Conservation (phyloP, 2,797 vertebrate genomes). For the Phalloptychus januarius region DNA sequence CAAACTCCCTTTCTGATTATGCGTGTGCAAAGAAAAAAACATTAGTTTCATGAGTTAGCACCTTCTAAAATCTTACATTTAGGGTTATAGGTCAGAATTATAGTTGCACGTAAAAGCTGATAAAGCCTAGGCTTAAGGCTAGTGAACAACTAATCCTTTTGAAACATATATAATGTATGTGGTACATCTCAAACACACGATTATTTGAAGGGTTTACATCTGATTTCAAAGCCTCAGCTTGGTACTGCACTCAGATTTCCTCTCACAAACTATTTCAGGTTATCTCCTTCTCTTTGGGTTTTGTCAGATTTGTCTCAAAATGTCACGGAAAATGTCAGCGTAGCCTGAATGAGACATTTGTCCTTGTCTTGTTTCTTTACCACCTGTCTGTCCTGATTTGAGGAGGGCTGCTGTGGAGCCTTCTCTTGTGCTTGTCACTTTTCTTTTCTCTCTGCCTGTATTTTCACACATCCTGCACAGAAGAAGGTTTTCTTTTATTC, state of each 20-base stretch:
- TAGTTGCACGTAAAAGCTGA: not conserved
- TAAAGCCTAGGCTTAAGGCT: not conserved
- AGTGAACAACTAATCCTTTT: no score
- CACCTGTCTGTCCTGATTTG: constrained; percentile 65
- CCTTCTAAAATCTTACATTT: not conserved
- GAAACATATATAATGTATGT: constrained; percentile 7
- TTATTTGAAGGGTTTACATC: constrained; percentile 29
- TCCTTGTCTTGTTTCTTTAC: constrained; percentile 67
- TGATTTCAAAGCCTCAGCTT: constrained; percentile 24
- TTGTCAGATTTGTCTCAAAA: constrained; percentile 63
- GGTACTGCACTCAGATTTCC: constrained; percentile 18
- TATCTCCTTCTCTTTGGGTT: constrained; percentile 17
- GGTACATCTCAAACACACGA: constrained; percentile 27
- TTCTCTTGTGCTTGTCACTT: constrained; percentile 48
- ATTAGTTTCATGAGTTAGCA: not conserved
- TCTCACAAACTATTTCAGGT: constrained; percentile 41
- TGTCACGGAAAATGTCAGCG: constrained; percentile 73
- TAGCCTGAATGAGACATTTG: constrained; percentile 57
- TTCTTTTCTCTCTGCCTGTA: constrained; percentile 22
- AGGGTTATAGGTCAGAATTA: not conserved
- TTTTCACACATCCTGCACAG: constrained; percentile 28
- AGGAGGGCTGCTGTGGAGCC: constrained; percentile 54
- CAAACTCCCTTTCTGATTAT: not conserved
- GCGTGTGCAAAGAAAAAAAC: not conserved
- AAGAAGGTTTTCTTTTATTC: constrained; percentile 2